Evolutionary conservation across 2,888 invertebrate genomes (phyloP), one percentile per base, ranked within the genome.

Genomic region (Perizoma affinitatum): DNA sequence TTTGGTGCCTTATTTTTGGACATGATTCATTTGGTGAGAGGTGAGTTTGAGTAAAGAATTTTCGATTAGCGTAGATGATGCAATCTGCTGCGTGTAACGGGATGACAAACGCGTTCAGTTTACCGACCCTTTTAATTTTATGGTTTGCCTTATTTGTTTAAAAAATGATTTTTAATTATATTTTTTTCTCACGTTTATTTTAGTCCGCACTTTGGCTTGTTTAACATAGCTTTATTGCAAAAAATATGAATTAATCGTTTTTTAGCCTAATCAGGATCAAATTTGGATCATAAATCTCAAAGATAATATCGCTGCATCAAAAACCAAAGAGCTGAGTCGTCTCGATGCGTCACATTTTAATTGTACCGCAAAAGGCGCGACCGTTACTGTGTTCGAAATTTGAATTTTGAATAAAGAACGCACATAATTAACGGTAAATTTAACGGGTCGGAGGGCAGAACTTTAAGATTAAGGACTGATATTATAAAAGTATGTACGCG

Each of bases 401-500:
- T 54, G 58, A 65, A 67, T 68, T 69, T 70, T 59, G 68, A 82
- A 86, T 84, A 82, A 83, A 80, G 78, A 78, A 82, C 82, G 70
- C 77, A 55, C 48, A 82, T 86, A 87, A 90, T 90, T 86, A 90
- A 90, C 90, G 87, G 90, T 87, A 86, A 80, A 83, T 71, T 74
- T 90, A 88, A 89, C 89, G 88, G 90, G 83, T 86, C 78, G 84
- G 83, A 88, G 86, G 87, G 80, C 76, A 70, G 76, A 51, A 54
- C 51, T 35, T 75, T 71, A 68, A 70, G 69, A 71, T 68, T 66
- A 67, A 75, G 72, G 64, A 68, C 68, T 71, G 60, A 74, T 1
- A 38, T 3, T 74, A 40, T 51, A 45, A 52, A 57, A 49, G 42
- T 58, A 60, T 59, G 54, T 57, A 48, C 22, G 35, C 33, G 42